Conservation (phyloP, 1,140 invertebrate species). For the Papilio helenus region DNA sequence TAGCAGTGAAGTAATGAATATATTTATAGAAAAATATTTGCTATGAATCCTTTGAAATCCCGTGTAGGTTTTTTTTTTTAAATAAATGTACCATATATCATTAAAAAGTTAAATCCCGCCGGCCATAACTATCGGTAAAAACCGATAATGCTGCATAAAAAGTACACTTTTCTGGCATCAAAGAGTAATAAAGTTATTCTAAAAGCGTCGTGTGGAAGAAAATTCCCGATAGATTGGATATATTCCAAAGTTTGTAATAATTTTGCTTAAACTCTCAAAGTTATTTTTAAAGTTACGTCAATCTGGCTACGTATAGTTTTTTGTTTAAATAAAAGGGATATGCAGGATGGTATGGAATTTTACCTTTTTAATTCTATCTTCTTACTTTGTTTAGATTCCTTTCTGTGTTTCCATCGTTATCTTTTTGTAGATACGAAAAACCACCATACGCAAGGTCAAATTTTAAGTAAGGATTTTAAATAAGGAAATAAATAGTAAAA, state of each 20-base stretch:
- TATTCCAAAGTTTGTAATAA: conserved; percentile 12
- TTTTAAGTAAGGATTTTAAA: no score
- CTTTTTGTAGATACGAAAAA: no score
- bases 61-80: not conserved
- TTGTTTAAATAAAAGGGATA: no score
- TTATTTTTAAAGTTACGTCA: not conserved
- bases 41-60: not conserved
- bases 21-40: not conserved
- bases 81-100: not conserved
- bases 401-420: no score
- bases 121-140: conserved; percentile 27
- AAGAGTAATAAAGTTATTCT: conserved; percentile 36
- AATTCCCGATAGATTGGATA: conserved; percentile 10
- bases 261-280: conserved; percentile 6
- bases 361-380: no score
- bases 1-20: not conserved
- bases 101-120: conserved; percentile 27
- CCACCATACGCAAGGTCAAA: no score
- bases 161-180: conserved; percentile 31
- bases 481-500: no score
- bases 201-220: conserved; percentile 7
- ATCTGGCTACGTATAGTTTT: no score
- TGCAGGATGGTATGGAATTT: no score
- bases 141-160: conserved; percentile 35
- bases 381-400: no score